Conservation (phyloP, 2,113 vertebrate genomes). For the Syngnathoides biaculeatus region DNA sequence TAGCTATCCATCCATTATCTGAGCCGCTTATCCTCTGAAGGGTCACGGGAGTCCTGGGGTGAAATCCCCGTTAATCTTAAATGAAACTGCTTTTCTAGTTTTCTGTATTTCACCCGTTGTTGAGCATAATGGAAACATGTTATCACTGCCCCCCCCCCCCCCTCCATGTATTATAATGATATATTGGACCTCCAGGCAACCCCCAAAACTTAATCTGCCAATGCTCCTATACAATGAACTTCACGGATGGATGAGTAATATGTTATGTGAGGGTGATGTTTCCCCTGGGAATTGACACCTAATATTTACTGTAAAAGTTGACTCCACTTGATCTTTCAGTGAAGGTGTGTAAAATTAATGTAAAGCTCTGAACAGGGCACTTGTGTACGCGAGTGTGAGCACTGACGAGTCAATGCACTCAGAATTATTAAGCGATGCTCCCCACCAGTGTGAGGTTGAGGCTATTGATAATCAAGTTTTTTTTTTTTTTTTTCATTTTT, state of each 20-base stretch:
- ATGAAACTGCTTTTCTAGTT: not conserved
- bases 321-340: not conserved
- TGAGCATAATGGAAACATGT: not conserved
- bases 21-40: no score
- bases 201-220: constrained; percentile 1
- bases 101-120: not conserved
- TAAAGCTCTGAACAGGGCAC: constrained; percentile 8
- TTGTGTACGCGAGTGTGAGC: constrained; percentile 9
- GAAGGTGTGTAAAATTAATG: constrained; percentile 7
- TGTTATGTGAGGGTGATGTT: not conserved
- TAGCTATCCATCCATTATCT: no score
- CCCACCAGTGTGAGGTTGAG: constrained; percentile 35
- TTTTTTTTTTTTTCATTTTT: not conserved
- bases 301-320: not conserved
- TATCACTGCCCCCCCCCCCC: constrained; percentile 13
- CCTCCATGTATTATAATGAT: constrained; percentile 8
- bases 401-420: constrained; percentile 42
- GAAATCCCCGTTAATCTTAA: not conserved
- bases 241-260: not conserved
- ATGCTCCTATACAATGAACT: not conserved
- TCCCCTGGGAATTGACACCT: not conserved
- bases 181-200: constrained; percentile 6
- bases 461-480: constrained; percentile 61
- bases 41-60: no score
- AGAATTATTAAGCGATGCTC: constrained; percentile 60